Conservation (phyloP, 37 sponge, comb jelly and placozoan species). For the Eunapius fragilis region DNA sequence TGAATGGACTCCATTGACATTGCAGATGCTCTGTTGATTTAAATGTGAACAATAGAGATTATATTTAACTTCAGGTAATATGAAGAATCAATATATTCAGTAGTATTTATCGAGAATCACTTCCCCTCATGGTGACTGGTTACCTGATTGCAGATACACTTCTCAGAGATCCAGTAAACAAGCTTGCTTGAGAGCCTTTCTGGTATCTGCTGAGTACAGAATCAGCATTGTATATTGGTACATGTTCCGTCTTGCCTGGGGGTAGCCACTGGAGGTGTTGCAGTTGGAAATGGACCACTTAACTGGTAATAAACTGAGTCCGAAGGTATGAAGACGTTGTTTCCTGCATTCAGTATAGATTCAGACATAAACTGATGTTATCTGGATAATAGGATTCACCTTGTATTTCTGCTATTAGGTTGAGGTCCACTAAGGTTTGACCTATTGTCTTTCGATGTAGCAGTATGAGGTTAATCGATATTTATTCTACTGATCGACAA, state of each 20-base stretch:
- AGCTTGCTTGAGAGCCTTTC: not conserved
- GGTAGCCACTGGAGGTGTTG: not conserved
- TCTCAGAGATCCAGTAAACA: not conserved
- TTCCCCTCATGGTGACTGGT: not conserved
- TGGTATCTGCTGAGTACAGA: not conserved
- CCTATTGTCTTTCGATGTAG: conserved; percentile 29
- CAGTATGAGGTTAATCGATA: not conserved
- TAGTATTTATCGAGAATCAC: too few species aligned
- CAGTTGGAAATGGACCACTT: not conserved
- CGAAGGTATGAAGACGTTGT: conserved; percentile 23
- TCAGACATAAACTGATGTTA: not conserved
- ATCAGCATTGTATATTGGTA: not conserved
- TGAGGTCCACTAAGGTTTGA: conserved; percentile 53
- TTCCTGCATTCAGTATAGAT: conserved; percentile 4
- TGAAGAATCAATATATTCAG: too few species aligned
- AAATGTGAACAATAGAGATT: too few species aligned
- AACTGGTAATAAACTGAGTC: conserved; percentile 62
- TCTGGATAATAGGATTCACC: not conserved
- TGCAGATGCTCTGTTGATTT: not conserved
- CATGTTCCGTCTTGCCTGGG: not conserved
- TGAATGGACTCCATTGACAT: conserved; percentile 27
- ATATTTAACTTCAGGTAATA: too few species aligned
- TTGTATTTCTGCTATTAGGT: conserved; percentile 52
- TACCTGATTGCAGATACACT: not conserved
- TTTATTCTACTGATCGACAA: too few species aligned